Conservation (phyloP, 2,888 invertebrate genomes). For the Embidobia sp. region DNA sequence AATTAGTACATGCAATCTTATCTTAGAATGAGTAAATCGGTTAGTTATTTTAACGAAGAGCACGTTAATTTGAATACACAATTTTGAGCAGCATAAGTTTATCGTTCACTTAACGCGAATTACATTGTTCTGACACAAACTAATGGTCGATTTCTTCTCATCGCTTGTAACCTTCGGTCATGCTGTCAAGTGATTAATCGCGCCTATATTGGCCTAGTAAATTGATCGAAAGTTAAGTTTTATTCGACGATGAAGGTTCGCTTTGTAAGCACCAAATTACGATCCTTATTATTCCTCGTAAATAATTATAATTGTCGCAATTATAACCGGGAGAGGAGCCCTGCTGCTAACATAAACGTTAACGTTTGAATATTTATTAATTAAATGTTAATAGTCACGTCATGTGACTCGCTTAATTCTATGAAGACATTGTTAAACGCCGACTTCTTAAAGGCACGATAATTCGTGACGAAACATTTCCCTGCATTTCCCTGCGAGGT, state of each 20-base stretch:
- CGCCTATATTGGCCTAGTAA: conserved; percentile 46
- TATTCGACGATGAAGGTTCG: conserved; percentile 38
- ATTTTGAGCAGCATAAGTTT: too few relatives aligned
- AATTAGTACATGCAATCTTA: too few relatives aligned
- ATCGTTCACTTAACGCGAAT: conserved; percentile 38
- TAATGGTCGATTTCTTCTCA: conserved; percentile 50
- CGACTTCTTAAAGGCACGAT: conserved; percentile 11
- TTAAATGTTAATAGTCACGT: conserved; percentile 4
- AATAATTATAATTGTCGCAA: too few relatives aligned
- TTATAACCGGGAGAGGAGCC: too few relatives aligned
- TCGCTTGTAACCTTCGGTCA: conserved; percentile 47
- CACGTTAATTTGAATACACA: conserved; percentile 33
- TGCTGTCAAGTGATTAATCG: conserved; percentile 52
- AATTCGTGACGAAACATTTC: conserved; percentile 37
- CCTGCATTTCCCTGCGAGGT: conserved; percentile 14
- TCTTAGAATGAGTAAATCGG: too few relatives aligned
- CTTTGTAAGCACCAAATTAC: too few relatives aligned
- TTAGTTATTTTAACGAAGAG: conserved; percentile 11
- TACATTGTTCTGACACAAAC: conserved; percentile 53
- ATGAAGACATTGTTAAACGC: conserved; percentile 6
- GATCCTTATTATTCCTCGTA: conserved; percentile 3
- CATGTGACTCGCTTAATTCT: conserved; percentile 19
- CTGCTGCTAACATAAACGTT: conserved; percentile 7
- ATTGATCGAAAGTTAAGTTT: conserved; percentile 54
- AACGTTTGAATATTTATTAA: conserved; percentile 5